Conservation (phyloP, 2,888 invertebrate genomes). For the Epinotia brunnichana region DNA sequence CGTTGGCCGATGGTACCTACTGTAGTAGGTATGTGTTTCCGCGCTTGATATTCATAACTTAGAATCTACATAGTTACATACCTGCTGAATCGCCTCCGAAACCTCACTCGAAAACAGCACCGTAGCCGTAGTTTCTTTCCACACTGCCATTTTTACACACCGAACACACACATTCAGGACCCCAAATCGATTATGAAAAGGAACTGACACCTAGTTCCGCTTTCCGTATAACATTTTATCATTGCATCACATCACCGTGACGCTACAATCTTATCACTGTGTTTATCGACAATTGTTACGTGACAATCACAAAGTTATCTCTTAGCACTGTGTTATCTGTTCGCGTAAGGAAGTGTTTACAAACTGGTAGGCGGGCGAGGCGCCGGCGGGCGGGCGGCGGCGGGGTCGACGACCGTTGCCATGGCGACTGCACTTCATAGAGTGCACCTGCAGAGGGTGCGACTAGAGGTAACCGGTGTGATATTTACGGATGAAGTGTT, state of each 20-base stretch:
- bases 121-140: neutral
- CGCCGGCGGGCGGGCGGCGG: conserved; percentile 25
- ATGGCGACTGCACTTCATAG: conserved; percentile 15
- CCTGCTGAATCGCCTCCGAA: neutral
- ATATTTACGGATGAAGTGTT: too few species aligned
- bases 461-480: neutral
- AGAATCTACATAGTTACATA: neutral
- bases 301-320: neutral
- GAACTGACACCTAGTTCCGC: neutral
- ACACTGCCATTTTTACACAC: neutral
- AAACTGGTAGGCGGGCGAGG: conserved; percentile 24
- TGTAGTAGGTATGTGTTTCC: too few species aligned
- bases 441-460: conserved; percentile 21
- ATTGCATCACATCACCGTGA: neutral
- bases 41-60: too few species aligned
- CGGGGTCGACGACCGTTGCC: conserved; percentile 25
- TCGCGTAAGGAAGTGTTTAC: conserved; percentile 14
- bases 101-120: neutral
- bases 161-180: neutral
- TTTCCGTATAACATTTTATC: neutral
- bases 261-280: neutral
- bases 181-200: neutral
- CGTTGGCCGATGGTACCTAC: too few species aligned
- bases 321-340: conserved; percentile 11
- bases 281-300: neutral